Evolutionary conservation across 2,113 vertebrate species (phyloP), one percentile per base, ranked within the genome.

Genomic region (Elgaria multicarinata): DNA sequence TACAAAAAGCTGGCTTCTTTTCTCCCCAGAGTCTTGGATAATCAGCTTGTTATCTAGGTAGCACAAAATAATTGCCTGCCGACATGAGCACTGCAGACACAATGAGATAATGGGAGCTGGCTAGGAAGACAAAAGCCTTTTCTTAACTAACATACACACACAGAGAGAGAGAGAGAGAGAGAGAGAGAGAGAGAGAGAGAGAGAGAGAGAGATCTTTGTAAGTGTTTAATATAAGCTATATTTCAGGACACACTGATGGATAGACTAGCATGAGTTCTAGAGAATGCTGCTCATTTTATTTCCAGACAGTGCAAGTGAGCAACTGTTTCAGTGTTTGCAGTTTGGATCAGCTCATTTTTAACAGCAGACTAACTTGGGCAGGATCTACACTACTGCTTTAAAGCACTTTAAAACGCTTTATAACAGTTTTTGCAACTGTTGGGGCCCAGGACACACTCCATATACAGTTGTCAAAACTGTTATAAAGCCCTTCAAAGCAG

Each of bases 11-110:
- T 83, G 12, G 75, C 33, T 78, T 53, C 14, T 42, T 90, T 95
- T 91, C 88, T 90, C 92, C 93, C 93, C 93, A 92, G 92, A 93
- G 89, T 93, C 90, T 90, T 96, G 94, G 92, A 91, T 96, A 96
- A 97, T 96, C 95, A 87, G 89, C 92, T 96, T 95, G 92, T 95
- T 96, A 95, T 90, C 22, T 10, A 95, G 92, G 94, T 89, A 95
- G 94, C 44, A 74, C 82, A 88, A 80, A 89, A 87, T 93, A 94
- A 93, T 96, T 26, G 12, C 20, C 77, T 92, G 87, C 88, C 93
- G 89, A 93, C 86, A 50, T 14, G 53, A 94, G 78, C 89, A 80
- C 92, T 96, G 79, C 82, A 91, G 33, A 88, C 92, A 89, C 31
- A 1, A 91, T 76, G 93, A 96, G 85, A 91, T 94, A 96, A 95